phyloP scores from a whole-genome alignment of 2,888 invertebrate genomes.

The Dynastes tityus region DNA sequence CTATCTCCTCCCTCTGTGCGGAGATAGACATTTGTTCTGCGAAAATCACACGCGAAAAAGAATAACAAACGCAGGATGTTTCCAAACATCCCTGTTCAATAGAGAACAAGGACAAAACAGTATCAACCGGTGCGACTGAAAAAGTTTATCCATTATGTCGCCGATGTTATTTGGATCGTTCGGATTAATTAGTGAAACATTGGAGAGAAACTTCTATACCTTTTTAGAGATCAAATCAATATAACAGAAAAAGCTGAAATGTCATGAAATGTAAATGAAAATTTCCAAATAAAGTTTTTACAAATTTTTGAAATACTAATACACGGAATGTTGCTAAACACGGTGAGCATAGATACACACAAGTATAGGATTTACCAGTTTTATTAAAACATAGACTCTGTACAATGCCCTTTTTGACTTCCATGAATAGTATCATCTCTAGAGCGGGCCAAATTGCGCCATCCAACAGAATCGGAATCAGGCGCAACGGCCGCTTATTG shows the following conservation, averaged over 20 bases:
- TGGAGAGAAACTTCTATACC: not conserved
- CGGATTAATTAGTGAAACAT: conserved; percentile 31
- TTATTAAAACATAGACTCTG: too few species aligned
- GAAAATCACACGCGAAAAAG: conserved; percentile 37
- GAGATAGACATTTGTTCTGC: conserved; percentile 34
- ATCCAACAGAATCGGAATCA: too few species aligned
- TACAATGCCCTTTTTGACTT: too few species aligned
- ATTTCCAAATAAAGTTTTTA: not conserved
- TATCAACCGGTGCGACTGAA: conserved; percentile 27
- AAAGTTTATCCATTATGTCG: conserved; percentile 36
- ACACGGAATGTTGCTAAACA: too few species aligned
- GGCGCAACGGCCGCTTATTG: too few species aligned
- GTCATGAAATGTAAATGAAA: not conserved
- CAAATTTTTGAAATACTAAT: too few species aligned
- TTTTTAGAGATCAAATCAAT: conserved; percentile 5
- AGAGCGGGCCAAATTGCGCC: too few species aligned
- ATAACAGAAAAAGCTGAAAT: not conserved
- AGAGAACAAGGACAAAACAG: conserved; percentile 7
- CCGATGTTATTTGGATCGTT: conserved; percentile 28
- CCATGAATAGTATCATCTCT: too few species aligned
- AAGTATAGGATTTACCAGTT: too few species aligned
- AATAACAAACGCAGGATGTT: conserved; percentile 32
- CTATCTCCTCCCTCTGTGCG: conserved; percentile 20
- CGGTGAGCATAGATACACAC: too few species aligned
- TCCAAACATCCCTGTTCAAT: not conserved